phyloP scores from a whole-genome alignment of 2,888 invertebrate species.

The Chaetogeoica ovagalla region DNA sequence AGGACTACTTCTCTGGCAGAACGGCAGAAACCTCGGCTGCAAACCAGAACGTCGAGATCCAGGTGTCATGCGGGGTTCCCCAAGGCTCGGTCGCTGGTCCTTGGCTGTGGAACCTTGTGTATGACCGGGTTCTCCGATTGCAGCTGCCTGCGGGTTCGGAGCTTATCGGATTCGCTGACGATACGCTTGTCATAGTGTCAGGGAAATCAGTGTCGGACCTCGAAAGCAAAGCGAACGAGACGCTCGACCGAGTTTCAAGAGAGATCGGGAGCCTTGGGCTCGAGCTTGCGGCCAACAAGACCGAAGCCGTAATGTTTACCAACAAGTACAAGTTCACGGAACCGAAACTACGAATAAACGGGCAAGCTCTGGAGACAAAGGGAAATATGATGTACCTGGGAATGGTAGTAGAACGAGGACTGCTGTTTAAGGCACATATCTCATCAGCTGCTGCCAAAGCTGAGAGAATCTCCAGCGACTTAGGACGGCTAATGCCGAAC shows the following conservation, averaged over 20 bases:
- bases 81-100: neutral
- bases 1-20: no score
- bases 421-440: neutral
- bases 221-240: no score
- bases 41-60: no score
- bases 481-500: neutral
- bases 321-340: neutral
- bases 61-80: neutral
- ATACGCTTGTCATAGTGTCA: neutral
- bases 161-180: neutral
- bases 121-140: neutral
- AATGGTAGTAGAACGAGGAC: neutral
- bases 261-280: no score
- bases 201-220: no score
- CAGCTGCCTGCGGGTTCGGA: neutral
- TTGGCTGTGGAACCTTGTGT: neutral
- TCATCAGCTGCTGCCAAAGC: neutral
- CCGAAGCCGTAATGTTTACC: neutral
- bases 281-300: neutral
- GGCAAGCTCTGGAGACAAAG: neutral
- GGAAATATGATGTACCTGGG: neutral
- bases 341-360: neutral
- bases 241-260: no score
- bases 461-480: neutral
- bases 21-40: no score